These are phyloP conservation scores for Phaonia tiefii DNA, from an alignment of 2,888 invertebrate genomes.

Conservation along the genomic window DNA sequence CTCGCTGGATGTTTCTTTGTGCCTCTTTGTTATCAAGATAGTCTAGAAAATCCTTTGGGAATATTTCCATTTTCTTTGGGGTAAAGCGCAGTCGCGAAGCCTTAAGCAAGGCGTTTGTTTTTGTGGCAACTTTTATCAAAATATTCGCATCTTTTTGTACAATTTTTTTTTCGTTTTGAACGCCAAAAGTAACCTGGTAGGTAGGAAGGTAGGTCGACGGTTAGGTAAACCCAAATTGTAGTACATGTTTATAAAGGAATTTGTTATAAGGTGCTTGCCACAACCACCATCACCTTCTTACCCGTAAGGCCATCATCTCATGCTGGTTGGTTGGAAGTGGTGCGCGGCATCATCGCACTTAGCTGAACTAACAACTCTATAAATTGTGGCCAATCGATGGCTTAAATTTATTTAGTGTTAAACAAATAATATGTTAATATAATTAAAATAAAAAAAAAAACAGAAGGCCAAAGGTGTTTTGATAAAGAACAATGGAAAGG, in stretches of 20 bases:
- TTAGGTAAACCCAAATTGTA: conserved; percentile 62
- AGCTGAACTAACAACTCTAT: conserved; percentile 63
- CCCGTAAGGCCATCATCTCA: conserved; percentile 60
- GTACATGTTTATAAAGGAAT: conserved; percentile 67
- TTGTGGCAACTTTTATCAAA: conserved; percentile 63
- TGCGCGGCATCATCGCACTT: conserved; percentile 45
- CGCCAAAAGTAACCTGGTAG: conserved; percentile 42
- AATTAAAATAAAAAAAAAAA: conserved; percentile 29
- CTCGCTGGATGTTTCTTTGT: conserved; percentile 21
- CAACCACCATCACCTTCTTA: conserved; percentile 31
- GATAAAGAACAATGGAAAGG: no score
- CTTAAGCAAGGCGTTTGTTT: conserved; percentile 57
- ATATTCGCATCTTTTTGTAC: conserved; percentile 70
- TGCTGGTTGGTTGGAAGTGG: conserved; percentile 46
- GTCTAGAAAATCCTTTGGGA: conserved; percentile 68
- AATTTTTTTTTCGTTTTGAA: conserved; percentile 10
- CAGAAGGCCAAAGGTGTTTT: neutral
- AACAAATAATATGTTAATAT: conserved; percentile 50
- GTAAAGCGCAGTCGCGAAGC: neutral
- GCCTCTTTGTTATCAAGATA: conserved; percentile 66
- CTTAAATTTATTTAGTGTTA: conserved; percentile 44
- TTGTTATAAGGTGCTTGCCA: conserved; percentile 64
- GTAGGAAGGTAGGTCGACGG: no score
- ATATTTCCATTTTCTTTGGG: conserved; percentile 38
- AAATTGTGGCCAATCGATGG: conserved; percentile 53